phyloP scores from a whole-genome alignment of 2,797 vertebrate genomes.

The Melanotaenia nigrans region DNA sequence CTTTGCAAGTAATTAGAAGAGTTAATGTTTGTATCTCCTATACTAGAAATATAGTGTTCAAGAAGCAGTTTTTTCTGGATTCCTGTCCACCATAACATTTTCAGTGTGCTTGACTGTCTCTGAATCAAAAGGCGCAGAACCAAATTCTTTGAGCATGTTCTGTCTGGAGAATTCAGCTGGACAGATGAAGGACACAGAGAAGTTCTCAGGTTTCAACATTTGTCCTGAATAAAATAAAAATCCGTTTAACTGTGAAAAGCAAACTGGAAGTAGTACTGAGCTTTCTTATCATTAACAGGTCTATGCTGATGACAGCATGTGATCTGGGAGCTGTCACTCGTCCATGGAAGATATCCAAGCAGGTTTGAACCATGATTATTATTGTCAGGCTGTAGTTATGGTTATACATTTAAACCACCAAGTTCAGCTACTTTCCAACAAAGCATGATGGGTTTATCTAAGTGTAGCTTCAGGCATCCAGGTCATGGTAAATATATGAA shows the following conservation, averaged over 20 bases:
- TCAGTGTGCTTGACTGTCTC: constrained; percentile 38
- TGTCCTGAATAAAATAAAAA: constrained; percentile 21
- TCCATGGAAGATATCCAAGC: constrained; percentile 87
- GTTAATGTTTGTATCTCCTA: background rate
- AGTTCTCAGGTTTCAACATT: constrained; percentile 78
- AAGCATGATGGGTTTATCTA: no score
- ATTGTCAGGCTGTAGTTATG: no score
- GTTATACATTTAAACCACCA: no score
- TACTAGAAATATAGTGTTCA: background rate
- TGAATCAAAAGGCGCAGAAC: constrained; percentile 77
- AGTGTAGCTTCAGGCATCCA: no score
- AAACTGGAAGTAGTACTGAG: background rate
- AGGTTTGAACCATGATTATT: constrained; percentile 67
- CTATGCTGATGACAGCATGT: constrained; percentile 87
- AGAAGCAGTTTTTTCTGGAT: background rate
- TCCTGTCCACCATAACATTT: constrained; percentile 1
- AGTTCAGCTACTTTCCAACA: no score
- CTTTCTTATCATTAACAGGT: constrained; percentile 70
- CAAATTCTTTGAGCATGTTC: constrained; percentile 83
- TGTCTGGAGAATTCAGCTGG: constrained; percentile 83
- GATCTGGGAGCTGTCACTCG: constrained; percentile 86
- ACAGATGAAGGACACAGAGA: constrained; percentile 82
- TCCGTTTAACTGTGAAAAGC: background rate
- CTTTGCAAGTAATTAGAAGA: background rate
- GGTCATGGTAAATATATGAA: no score